A percentile compares a stretch with the other conserved stretches of the same genome.
These are phyloP conservation scores for Geodia barretti DNA, from an alignment of 37 sponge, comb jelly and placozoan species.

Conservation along the genomic window DNA sequence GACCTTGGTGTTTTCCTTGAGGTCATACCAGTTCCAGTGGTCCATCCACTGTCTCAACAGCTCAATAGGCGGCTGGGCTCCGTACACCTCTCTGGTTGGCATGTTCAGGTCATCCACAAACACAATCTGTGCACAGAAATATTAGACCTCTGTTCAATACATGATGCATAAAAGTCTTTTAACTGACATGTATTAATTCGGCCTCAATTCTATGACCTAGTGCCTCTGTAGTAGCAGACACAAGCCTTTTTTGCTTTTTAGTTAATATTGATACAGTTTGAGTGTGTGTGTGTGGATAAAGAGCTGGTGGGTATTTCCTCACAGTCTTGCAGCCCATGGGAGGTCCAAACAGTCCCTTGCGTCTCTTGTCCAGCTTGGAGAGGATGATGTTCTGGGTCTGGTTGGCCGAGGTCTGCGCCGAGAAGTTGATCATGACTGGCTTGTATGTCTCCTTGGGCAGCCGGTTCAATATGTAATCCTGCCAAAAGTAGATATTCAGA, in stretches of 20 bases:
- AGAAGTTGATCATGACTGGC: constrained; percentile 97
- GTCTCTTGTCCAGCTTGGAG: constrained; percentile 97
- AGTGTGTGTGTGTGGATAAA: too few relatives aligned
- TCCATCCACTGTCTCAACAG: constrained; percentile 96
- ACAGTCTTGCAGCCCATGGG: constrained; percentile 95
- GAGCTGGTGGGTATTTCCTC: too few relatives aligned
- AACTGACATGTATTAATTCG: too few relatives aligned
- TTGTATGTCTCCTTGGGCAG: constrained; percentile 93
- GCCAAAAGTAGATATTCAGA: not conserved
- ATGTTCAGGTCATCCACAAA: constrained; percentile 99
- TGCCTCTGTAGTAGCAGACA: too few relatives aligned
- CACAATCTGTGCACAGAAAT: constrained; percentile 66
- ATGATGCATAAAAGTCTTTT: not conserved
- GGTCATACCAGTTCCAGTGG: constrained; percentile 96
- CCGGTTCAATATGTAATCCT: constrained; percentile 92
- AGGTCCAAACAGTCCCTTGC: constrained; percentile 98
- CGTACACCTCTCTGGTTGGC: constrained; percentile 94
- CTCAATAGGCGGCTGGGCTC: constrained; percentile 99
- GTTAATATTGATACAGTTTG: too few relatives aligned
- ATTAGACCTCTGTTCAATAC: not conserved
- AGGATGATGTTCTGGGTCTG: constrained; percentile 99
- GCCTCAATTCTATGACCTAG: too few relatives aligned
- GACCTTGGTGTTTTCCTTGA: constrained; percentile 66
- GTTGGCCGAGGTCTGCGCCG: constrained; percentile 96
- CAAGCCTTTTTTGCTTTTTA: too few relatives aligned